Evolutionary conservation across 2,888 invertebrate genomes (phyloP), one percentile per base, ranked within the genome.

Genomic region (Eueremaeus valkanovi): DNA sequence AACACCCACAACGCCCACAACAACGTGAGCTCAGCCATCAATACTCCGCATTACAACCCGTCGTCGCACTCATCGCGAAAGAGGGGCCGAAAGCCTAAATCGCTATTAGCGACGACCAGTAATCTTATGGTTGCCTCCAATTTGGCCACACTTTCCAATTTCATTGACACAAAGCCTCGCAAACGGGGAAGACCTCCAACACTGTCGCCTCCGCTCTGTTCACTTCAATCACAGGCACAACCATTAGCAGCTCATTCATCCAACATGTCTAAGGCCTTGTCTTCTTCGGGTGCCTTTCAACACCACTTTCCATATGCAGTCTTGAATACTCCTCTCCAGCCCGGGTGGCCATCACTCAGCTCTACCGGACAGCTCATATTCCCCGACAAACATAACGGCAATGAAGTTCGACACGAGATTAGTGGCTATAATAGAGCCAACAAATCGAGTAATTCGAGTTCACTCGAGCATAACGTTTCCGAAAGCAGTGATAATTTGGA

Each of bases 101-200:
- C 77, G 21, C 24, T 74, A n/a, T 45, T 74, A 16, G 58, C 73
- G 3, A 33, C 70, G 36, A 45, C 24, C 27, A 29, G 21, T 58
- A 49, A 75, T 33, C 18, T 75, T 3, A 49, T 55, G 24, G 72
- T 72, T 63, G 18, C 75, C 45, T 51, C 40, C 51, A 58, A 29
- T 36, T 24, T 73, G 27, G 24, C 51, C 36, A n/a, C 51, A 27
- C 29, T 51, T n/a, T 55, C 70, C 13, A 40, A 51, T n/a, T 49
- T 49, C 21, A 36, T 33, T 29, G 76, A 77, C 16, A 36, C 24
- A 21, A 73, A 73, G 29, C 75, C 75, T 16, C 42, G 73, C n/a
- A 77, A 76, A 61, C 74, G 77, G 21, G 77, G 77, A 31, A 51
- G 77, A 42, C 77, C 77, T 18, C 77, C 77, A 21, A 75, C 75